These are phyloP conservation scores for Heliconius hewitsoni DNA, from an alignment of 1,140 invertebrate genomes.

Conservation along the genomic window DNA sequence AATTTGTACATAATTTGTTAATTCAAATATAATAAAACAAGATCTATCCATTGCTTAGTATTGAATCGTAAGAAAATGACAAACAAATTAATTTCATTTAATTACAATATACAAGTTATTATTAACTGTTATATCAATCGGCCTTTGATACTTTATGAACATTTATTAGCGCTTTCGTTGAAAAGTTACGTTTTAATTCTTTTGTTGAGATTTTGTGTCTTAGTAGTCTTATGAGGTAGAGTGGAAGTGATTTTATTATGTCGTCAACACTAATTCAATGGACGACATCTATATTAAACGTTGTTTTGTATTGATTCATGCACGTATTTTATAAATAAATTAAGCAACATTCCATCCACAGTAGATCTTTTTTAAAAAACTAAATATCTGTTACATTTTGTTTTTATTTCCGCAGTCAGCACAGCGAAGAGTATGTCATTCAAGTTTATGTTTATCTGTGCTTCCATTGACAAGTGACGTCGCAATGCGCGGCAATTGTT, in stretches of 20 bases:
- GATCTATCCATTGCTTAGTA: neutral
- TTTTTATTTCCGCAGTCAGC: conserved; percentile 33
- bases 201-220: neutral
- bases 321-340: conserved; percentile 19
- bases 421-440: conserved; percentile 39
- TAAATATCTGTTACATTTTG: conserved; percentile 14
- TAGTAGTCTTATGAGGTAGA: neutral
- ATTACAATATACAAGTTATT: neutral
- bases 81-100: neutral
- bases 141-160: neutral
- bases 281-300: conserved; percentile 5
- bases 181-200: neutral
- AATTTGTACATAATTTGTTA: no score
- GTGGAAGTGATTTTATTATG: neutral
- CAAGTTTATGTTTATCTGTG: conserved; percentile 43
- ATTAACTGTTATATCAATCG: neutral
- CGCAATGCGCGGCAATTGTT: conserved; percentile 46
- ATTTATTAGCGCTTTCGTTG: neutral
- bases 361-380: conserved; percentile 34
- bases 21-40: no score
- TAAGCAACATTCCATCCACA: conserved; percentile 20
- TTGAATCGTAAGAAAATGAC: neutral
- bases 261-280: conserved; percentile 9
- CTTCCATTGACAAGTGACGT: conserved; percentile 44
- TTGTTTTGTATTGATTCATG: conserved; percentile 29